Evolutionary conservation across 2,113 vertebrate genomes (phyloP).

Genomic region (Ramphastos sulfuratus): DNA sequence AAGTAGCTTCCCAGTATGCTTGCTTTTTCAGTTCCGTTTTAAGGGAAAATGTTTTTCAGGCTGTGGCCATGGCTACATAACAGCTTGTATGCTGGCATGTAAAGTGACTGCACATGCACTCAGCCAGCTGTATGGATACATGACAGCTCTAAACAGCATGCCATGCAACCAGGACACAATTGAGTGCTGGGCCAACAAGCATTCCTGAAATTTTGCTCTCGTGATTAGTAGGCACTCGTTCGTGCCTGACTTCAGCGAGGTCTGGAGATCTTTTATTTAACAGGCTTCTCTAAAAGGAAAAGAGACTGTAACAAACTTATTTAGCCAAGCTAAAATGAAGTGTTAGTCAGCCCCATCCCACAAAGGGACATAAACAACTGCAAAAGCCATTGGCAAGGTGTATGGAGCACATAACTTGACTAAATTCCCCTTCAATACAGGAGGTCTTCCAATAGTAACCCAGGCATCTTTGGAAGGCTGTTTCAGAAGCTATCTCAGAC

Average conservation of each 20-base stretch:
- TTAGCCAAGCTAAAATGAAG: neutral
- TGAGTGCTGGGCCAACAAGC: neutral
- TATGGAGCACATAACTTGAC: neutral
- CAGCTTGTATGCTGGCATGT: neutral
- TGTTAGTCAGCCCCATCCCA: neutral
- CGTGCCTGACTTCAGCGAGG: neutral
- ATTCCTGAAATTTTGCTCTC: neutral
- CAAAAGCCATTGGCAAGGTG: rapidly evolving
- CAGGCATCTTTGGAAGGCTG: neutral
- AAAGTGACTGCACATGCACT: neutral
- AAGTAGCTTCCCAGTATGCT: neutral
- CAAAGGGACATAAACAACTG: neutral
- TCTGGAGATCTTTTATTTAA: neutral
- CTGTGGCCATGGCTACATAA: neutral
- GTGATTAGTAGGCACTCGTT: neutral
- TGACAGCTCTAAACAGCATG: neutral
- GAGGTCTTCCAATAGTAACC: neutral
- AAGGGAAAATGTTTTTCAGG: neutral
- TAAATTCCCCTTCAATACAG: neutral
- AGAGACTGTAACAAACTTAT: neutral
- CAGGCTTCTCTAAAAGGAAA: neutral
- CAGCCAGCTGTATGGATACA: neutral
- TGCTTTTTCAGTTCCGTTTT: neutral
- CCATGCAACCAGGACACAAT: neutral
- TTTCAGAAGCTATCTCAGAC: neutral